Base-by-base conservation (phyloP, 2,888 invertebrate genomes). In the Epinotia brunnichana region DNA sequence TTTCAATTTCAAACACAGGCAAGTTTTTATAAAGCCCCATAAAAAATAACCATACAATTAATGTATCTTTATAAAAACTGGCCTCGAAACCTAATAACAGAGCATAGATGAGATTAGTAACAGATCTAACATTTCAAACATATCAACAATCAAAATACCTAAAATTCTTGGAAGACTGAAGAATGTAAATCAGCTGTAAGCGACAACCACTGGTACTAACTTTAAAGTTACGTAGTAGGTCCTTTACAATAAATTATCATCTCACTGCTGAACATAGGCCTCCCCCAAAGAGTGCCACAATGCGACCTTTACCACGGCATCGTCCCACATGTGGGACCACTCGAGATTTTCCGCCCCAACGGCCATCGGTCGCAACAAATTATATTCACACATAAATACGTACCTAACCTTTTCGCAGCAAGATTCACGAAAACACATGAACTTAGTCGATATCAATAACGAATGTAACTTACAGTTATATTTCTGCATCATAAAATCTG, bases 181-280 rank as follows among this genome's bases (percentile, higher is more conserved):
- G 53, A 24, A 54, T 62, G 19, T 24, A 60, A 57, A 60, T 61
- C 15, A 19, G 69, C 48, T 51, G 39, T 48, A 64, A 64, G 59
- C 64, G 44, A 67, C 67, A 64, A 70, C 69, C 69, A 57, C 53
- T 62, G 24, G 24, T 54, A 56, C 15, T 64, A 64, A 64, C 19
- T 64, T 57, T 62, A 53, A 57, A 66, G 21, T 11, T n/a, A 57
- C 19, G 67, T 7, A 11, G 17, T 29, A 4, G 24, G 48, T 39
- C 35, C 41, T 29, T 48, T 24, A 59, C 39, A 70, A 61, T 41
- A 60, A 15, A 24, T 24, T 24, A 1, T 82, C 77, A 79, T 73
- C 75, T 9, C 29, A 29, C 29, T 29, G 5, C 29, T 29, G 29
- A 7, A 29, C 29, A 29, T 29, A 29, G 29, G 29, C 29, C 29